Evolutionary conservation across 64 coral and sea anemone species (phyloP).

Genomic region (Astreopora myriophthalma): DNA sequence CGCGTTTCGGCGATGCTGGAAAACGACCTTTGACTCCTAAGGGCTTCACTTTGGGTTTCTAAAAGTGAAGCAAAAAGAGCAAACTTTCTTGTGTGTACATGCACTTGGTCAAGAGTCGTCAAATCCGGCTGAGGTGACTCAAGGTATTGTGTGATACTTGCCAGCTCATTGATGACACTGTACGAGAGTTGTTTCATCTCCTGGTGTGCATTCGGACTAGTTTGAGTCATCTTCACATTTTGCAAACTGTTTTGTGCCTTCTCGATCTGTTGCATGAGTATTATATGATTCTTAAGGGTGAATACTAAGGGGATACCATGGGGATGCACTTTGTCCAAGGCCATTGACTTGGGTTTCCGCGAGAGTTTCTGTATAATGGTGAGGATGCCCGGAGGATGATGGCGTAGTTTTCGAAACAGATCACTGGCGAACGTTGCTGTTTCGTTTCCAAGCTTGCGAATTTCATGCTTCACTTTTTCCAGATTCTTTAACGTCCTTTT

Average conservation of each 20-base stretch:
- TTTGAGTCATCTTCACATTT: background rate
- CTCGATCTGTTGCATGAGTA: background rate
- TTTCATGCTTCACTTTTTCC: background rate
- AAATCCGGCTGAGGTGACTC: background rate
- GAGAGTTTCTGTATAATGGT: background rate
- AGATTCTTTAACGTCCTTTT: background rate
- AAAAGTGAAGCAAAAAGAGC: background rate
- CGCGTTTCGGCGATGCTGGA: background rate
- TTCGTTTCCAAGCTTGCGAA: background rate
- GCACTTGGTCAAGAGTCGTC: background rate
- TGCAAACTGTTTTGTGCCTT: background rate
- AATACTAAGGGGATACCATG: background rate
- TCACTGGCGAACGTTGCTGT: background rate
- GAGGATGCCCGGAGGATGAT: background rate
- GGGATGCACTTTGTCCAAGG: background rate
- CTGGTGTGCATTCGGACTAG: background rate
- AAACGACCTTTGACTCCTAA: background rate
- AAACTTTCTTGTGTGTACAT: background rate
- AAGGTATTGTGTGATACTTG: background rate
- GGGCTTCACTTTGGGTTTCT: background rate
- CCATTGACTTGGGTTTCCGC: background rate
- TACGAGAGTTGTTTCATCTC: background rate
- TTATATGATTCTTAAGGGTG: background rate
- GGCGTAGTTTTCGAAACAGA: background rate
- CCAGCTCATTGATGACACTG: background rate